phyloP scores from a whole-genome alignment of 2,797 vertebrate genomes.

The Pangasius krempfi region DNA sequence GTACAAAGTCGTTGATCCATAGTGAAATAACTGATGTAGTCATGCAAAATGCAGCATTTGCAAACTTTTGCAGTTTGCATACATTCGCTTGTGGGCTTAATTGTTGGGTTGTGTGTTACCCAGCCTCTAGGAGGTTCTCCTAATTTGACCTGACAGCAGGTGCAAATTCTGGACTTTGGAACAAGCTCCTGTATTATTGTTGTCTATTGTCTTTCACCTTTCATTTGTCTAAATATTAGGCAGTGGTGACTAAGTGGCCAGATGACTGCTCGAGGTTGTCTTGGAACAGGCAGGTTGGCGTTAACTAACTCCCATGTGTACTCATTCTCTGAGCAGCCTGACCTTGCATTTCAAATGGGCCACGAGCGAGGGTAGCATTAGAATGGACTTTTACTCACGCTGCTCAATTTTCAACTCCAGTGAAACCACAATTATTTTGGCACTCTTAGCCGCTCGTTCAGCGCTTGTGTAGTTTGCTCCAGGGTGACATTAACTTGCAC shows the following conservation, averaged over 20 bases:
- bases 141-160: slow-evolving; percentile 43
- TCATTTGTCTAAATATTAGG: slow-evolving; percentile 44
- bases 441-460: slow-evolving; percentile 34
- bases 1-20: not conserved
- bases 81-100: slow-evolving; percentile 39
- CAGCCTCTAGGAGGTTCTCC: not conserved
- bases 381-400: slow-evolving; percentile 44
- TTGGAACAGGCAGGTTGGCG: slow-evolving; percentile 15
- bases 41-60: slow-evolving; percentile 20
- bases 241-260: slow-evolving; percentile 24
- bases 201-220: slow-evolving; percentile 44
- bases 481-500: slow-evolving; percentile 45
- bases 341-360: slow-evolving; percentile 49
- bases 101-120: slow-evolving; percentile 25
- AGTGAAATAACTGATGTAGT: slow-evolving; percentile 21
- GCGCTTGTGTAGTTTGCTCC: slow-evolving; percentile 29
- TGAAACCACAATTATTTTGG: slow-evolving; percentile 40
- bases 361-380: slow-evolving; percentile 42
- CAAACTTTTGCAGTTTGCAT: slow-evolving; percentile 24
- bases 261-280: slow-evolving; percentile 27
- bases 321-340: slow-evolving; percentile 46
- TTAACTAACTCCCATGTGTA: slow-evolving; percentile 44
- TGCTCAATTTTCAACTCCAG: slow-evolving; percentile 38
- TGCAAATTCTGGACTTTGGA: slow-evolving; percentile 34
- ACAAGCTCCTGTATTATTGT: slow-evolving; percentile 33